Evolutionary conservation across 2,888 invertebrate genomes (phyloP).

Genomic region (Lepidocyrtinus sp.): DNA sequence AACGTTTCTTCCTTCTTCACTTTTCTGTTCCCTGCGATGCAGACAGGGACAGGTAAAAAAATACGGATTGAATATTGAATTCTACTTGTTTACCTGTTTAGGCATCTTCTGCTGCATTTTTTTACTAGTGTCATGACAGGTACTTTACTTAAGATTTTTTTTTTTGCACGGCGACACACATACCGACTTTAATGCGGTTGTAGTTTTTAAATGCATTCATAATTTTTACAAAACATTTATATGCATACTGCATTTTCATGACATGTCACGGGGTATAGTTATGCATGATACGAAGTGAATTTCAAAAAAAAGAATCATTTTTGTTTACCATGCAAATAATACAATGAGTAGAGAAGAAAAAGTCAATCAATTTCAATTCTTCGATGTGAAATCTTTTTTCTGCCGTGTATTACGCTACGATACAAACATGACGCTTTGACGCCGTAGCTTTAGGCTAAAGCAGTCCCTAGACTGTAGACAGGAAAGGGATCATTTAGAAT

Average conservation of each 20-base stretch:
- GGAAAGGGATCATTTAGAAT: no score
- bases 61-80: no score
- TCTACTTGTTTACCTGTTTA: constrained; percentile 29
- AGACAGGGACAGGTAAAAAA: not conserved
- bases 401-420: no score
- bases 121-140: not conserved
- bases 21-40: not conserved
- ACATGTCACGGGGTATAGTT: not conserved
- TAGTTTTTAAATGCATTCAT: not conserved
- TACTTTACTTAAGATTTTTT: not conserved
- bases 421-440: no score
- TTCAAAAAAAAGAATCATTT: not conserved
- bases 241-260: not conserved
- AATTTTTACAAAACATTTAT: not conserved
- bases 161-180: constrained; percentile 45
- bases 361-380: not conserved
- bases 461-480: no score
- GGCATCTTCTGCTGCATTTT: not conserved
- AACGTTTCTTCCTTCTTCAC: not conserved
- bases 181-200: constrained; percentile 7
- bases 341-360: no score
- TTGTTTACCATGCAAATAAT: not conserved
- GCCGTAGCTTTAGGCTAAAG: no score
- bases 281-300: not conserved
- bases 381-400: no score